These are phyloP conservation scores for Acanthurus leucopareius DNA, from an alignment of 2,797 vertebrate species.

Conservation along the genomic window DNA sequence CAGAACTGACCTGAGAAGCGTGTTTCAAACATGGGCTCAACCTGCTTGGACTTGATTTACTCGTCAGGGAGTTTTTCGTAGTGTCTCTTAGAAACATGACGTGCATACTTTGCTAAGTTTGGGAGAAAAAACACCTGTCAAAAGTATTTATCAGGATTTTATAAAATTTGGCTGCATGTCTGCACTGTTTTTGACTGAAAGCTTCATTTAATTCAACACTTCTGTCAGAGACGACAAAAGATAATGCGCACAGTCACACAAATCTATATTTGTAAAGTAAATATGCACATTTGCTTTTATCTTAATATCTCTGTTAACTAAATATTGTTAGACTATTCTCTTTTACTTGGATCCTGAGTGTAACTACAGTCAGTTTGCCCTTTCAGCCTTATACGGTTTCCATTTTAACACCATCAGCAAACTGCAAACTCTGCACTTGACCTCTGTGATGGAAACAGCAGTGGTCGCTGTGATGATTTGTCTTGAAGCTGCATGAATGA, in stretches of 20 bases:
- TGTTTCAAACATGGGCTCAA: conserved; percentile 2
- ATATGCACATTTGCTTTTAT: background rate
- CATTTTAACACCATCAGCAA: background rate
- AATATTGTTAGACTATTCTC: background rate
- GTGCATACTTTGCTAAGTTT: background rate
- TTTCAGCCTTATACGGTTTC: background rate
- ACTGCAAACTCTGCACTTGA: background rate
- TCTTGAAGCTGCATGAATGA: background rate
- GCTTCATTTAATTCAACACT: background rate
- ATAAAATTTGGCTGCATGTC: background rate
- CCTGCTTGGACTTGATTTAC: background rate
- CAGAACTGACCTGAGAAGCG: background rate
- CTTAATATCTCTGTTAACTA: background rate
- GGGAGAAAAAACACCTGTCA: background rate
- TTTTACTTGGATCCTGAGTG: conserved; percentile 2
- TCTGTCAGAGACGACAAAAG: background rate
- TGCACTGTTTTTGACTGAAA: background rate
- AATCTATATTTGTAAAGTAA: background rate
- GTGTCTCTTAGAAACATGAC: background rate
- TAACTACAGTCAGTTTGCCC: conserved; percentile 3
- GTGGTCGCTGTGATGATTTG: background rate
- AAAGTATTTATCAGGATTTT: background rate
- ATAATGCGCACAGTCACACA: background rate
- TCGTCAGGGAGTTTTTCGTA: background rate
- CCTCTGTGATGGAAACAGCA: background rate